Conservation (phyloP, 2,797 vertebrate genomes). For the Chelon labrosus region DNA sequence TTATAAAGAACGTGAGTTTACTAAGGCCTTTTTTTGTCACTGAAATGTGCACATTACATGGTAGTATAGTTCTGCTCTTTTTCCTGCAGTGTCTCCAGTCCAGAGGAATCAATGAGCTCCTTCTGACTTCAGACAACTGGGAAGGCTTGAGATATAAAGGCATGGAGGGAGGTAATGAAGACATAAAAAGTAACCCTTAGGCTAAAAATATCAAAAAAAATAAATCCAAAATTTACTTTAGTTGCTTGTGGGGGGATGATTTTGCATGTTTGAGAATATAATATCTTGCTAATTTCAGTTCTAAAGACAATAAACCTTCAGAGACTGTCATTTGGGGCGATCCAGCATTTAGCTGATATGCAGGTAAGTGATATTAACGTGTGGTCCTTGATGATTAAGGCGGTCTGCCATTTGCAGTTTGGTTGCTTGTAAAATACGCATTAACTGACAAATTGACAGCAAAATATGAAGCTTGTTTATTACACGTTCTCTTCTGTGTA, state of each 20-base stretch:
- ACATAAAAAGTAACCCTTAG: background rate
- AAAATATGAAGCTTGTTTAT: background rate
- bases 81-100: constrained; percentile 84
- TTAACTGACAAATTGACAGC: background rate
- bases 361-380: constrained; percentile 81
- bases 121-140: constrained; percentile 91
- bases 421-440: background rate
- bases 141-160: constrained; percentile 84
- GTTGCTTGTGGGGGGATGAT: background rate
- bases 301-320: constrained; percentile 92
- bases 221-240: background rate
- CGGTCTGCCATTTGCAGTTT: background rate
- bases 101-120: constrained; percentile 89
- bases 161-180: constrained; percentile 87
- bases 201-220: background rate
- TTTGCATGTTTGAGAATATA: background rate
- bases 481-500: constrained; percentile 50
- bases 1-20: constrained; percentile 86
- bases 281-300: constrained; percentile 75
- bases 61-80: background rate
- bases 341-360: constrained; percentile 82
- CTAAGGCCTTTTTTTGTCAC: background rate
- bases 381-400: background rate
- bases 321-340: constrained; percentile 81
- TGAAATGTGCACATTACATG: background rate